A percentile compares a stretch with the other conserved stretches of the same genome.
These are phyloP conservation scores for Paracyclopina nana DNA, from an alignment of 1,140 invertebrate genomes.

Conservation along the genomic window DNA sequence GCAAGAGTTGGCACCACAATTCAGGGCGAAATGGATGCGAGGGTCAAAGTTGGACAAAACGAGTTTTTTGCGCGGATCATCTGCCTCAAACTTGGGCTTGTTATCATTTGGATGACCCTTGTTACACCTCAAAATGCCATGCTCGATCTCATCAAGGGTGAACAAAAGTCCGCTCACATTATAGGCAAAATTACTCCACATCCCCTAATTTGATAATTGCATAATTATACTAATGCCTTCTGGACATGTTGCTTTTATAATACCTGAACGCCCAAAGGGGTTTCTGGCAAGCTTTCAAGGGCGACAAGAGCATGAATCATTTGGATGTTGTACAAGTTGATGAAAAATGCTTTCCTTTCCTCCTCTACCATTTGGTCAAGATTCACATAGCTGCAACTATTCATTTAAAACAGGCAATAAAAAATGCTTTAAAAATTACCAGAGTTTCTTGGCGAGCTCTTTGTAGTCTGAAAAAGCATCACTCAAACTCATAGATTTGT, in stretches of 20 bases:
- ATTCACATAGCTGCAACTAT: too few species aligned
- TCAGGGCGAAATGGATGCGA: constrained; percentile 27
- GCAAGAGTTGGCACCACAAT: constrained; percentile 27
- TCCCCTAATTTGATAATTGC: too few species aligned
- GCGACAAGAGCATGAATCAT: constrained; percentile 18
- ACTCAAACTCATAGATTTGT: too few species aligned
- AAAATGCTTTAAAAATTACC: too few species aligned
- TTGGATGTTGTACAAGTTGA: constrained; percentile 19
- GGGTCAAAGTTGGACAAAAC: constrained; percentile 23
- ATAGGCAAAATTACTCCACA: background rate
- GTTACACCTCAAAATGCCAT: constrained; percentile 22
- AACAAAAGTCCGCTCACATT: background rate
- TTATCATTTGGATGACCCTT: constrained; percentile 24
- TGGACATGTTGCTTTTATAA: too few species aligned
- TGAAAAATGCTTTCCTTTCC: constrained; percentile 18
- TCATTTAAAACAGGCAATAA: too few species aligned
- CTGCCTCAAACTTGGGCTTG: constrained; percentile 21
- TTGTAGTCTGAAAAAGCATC: too few species aligned
- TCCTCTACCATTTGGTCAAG: constrained; percentile 16
- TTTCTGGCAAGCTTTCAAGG: too few species aligned
- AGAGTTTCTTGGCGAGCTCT: too few species aligned
- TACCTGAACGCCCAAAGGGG: too few species aligned
- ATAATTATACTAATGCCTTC: too few species aligned
- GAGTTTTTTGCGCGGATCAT: constrained; percentile 24
- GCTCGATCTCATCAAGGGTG: background rate